phyloP scores from a whole-genome alignment of 1,140 invertebrate genomes.

The Psilanteris sp. region DNA sequence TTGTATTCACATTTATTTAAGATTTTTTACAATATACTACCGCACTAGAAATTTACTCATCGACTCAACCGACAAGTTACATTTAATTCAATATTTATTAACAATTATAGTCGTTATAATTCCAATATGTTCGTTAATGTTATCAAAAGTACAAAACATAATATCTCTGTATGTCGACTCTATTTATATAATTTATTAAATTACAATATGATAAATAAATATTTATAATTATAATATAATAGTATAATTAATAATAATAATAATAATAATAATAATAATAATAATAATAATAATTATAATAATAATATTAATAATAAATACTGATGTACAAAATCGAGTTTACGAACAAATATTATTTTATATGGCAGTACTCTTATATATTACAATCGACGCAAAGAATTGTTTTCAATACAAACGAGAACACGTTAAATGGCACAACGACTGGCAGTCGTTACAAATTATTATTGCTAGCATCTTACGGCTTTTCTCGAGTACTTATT shows the following conservation, averaged over 20 bases:
- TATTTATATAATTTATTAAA: slow-evolving; percentile 65
- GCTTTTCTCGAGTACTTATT: slow-evolving; percentile 44
- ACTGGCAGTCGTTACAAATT: slow-evolving; percentile 21
- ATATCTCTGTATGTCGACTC: slow-evolving; percentile 63
- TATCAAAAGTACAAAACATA: slow-evolving; percentile 78
- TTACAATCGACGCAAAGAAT: slow-evolving; percentile 57
- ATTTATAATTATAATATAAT: slow-evolving; percentile 61
- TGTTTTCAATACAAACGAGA: slow-evolving; percentile 28
- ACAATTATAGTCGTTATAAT: slow-evolving; percentile 45
- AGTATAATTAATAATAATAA: too few relatives aligned
- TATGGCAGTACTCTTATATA: slow-evolving; percentile 75
- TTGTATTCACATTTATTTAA: slow-evolving; percentile 50
- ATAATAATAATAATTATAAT: slow-evolving; percentile 72
- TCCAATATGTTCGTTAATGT: slow-evolving; percentile 59
- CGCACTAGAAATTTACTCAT: slow-evolving; percentile 24
- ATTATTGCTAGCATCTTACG: slow-evolving; percentile 60
- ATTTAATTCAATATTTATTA: slow-evolving; percentile 41
- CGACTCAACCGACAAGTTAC: slow-evolving; percentile 61
- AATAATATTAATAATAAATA: slow-evolving; percentile 73
- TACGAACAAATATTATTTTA: slow-evolving; percentile 62
- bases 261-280: too few relatives aligned
- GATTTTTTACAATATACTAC: slow-evolving; percentile 53
- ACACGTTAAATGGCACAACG: slow-evolving; percentile 14
- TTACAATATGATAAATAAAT: slow-evolving; percentile 77
- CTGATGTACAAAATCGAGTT: slow-evolving; percentile 77